Base-by-base conservation (phyloP, 2,797 vertebrate genomes). In the Otolemur crassicaudatus region DNA sequence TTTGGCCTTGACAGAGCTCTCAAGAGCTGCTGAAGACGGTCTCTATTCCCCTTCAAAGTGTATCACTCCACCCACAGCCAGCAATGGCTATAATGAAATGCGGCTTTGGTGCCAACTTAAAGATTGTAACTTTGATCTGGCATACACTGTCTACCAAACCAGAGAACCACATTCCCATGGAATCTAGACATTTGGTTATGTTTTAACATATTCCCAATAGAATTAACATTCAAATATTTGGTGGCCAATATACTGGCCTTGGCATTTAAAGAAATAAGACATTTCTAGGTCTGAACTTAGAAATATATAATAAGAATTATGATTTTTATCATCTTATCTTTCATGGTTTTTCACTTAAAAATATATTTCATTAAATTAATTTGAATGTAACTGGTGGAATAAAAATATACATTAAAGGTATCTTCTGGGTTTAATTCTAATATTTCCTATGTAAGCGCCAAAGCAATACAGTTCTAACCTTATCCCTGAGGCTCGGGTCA, bases 401-500 rank as follows among this genome's bases (percentile, higher is more conserved):
- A 94, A 91, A 40, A 29, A 43, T 10, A 82, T 22, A 70, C 67
- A 7, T 40, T 86, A 91, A 91, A 91, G 85, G 29, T 61, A 73
- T 56, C 23, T 84, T 65, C 73, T 76, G 87, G 87, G 37, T 94
- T 94, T 86, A 16, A 63, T 85, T 43, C 87, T 69, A 96, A 60
- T 61, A 90, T 34, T 58, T 46, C 90, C 40, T 60, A 76, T 75
- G 89, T 88, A 92, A 94, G 65, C 84, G 11, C 1, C 93, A 92
- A 96, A 46, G 87, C 1, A 93, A 83, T 4, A 2, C 14, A 81
- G 97, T 96, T 91, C 96, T 80, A 95, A 99, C 99, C 99, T 99
- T 99, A 99, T 99, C 99, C 99, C 99, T 99, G 99, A 99, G 99
- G 99, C 99, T 99, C 98, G 99, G 99, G 99, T 99, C 99, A 97